These are phyloP conservation scores for Telenomus remus DNA, from an alignment of 1,140 invertebrate genomes.

Conservation along the genomic window DNA sequence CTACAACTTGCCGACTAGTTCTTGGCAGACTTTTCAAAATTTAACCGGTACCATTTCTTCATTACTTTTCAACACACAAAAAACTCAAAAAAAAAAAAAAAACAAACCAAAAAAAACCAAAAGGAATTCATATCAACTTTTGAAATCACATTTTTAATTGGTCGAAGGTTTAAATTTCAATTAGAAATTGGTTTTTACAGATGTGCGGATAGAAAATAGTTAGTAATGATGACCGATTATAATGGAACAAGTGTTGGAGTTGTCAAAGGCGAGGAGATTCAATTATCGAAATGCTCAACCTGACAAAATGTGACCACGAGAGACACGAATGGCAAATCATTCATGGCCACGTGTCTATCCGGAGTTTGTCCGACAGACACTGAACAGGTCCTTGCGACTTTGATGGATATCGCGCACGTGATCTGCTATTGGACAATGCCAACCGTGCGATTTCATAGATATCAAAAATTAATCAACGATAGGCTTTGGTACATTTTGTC, in stretches of 20 bases:
- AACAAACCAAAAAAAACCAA: no score
- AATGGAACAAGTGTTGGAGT: slow-evolving; percentile 22
- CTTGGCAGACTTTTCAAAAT: background rate
- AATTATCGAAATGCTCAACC: slow-evolving; percentile 21
- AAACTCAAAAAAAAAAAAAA: background rate
- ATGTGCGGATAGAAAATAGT: background rate
- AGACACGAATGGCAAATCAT: slow-evolving; percentile 63
- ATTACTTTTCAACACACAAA: slow-evolving; percentile 4
- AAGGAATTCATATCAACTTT: no score
- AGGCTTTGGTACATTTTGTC: background rate
- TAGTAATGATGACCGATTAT: background rate
- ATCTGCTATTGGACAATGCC: slow-evolving; percentile 20
- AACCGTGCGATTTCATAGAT: slow-evolving; percentile 23
- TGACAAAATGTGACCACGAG: slow-evolving; percentile 21
- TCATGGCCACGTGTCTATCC: slow-evolving; percentile 65
- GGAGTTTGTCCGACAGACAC: slow-evolving; percentile 34
- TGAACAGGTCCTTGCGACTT: slow-evolving; percentile 57
- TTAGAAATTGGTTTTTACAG: no score
- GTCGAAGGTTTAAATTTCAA: no score
- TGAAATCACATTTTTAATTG: no score
- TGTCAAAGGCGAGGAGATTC: slow-evolving; percentile 22
- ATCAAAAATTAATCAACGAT: slow-evolving; percentile 16
- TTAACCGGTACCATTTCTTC: slow-evolving; percentile 14
- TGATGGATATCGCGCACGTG: slow-evolving; percentile 66
- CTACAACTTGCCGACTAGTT: slow-evolving; percentile 38